phyloP scores from a whole-genome alignment of 2,797 vertebrate genomes.

The Hemitrygon akajei region DNA sequence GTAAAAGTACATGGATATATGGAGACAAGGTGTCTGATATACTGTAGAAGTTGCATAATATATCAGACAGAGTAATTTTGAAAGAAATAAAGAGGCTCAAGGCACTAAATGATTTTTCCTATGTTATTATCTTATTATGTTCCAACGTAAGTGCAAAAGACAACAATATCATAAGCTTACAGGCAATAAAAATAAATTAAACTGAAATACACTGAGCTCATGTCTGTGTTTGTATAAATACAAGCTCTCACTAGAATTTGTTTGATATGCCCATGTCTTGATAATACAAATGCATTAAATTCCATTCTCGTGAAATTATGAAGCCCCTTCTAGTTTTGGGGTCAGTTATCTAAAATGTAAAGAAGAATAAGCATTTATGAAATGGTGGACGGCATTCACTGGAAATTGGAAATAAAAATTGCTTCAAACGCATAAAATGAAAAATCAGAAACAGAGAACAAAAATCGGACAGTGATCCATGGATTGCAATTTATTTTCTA shows the following conservation, averaged over 20 bases:
- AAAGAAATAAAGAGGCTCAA: too few species aligned
- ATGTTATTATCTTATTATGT: too few species aligned
- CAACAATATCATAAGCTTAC: background rate
- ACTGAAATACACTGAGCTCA: background rate
- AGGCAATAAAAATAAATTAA: background rate
- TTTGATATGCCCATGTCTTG: background rate
- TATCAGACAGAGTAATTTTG: too few species aligned
- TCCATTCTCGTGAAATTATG: background rate
- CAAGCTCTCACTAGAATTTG: background rate
- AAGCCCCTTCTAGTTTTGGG: background rate
- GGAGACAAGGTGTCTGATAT: too few species aligned
- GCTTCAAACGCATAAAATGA: background rate
- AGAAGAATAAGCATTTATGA: background rate
- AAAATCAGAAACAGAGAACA: background rate
- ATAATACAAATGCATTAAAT: background rate
- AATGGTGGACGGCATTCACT: background rate
- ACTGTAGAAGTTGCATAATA: too few species aligned
- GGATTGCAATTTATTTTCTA: background rate
- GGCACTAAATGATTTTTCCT: background rate
- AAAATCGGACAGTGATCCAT: background rate
- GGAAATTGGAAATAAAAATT: background rate
- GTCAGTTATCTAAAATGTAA: background rate
- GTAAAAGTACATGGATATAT: too few species aligned
- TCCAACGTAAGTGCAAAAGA: background rate
- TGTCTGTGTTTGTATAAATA: background rate